Evolutionary conservation across 2,888 invertebrate species (phyloP).

Genomic region (Phaedon cochleariae): DNA sequence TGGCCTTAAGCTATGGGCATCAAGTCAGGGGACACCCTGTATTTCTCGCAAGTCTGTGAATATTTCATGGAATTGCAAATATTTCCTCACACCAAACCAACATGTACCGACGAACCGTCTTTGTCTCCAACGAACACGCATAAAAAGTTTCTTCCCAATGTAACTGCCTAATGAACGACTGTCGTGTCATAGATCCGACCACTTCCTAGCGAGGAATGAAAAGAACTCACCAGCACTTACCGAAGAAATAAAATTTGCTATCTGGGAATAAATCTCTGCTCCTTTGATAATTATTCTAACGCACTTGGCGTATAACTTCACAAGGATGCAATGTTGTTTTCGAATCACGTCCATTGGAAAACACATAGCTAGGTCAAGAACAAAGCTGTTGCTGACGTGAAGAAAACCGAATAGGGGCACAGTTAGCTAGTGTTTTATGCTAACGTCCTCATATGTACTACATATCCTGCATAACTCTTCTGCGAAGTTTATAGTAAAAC

Average conservation of each 20-base stretch:
- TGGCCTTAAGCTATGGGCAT: too few relatives aligned
- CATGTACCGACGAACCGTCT: not conserved
- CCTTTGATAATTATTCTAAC: constrained; percentile 38
- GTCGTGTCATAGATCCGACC: constrained; percentile 33
- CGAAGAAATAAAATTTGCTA: constrained; percentile 42
- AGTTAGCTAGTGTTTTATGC: too few relatives aligned
- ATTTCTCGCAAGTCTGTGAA: too few relatives aligned
- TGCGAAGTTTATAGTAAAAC: too few relatives aligned
- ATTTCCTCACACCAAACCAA: not conserved
- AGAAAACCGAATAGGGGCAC: too few relatives aligned
- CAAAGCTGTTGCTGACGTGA: too few relatives aligned
- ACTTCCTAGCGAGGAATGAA: constrained; percentile 29
- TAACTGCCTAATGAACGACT: constrained; percentile 36
- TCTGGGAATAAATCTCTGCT: constrained; percentile 45
- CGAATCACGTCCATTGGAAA: not conserved
- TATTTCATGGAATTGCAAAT: not conserved
- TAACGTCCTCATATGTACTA: too few relatives aligned
- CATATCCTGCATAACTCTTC: too few relatives aligned
- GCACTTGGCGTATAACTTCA: constrained; percentile 33
- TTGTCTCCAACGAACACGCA: constrained; percentile 26
- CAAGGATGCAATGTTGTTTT: not conserved
- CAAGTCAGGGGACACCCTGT: too few relatives aligned
- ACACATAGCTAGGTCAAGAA: too few relatives aligned
- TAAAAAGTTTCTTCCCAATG: constrained; percentile 21
- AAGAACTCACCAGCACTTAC: constrained; percentile 36